Evolutionary conservation across 2,113 vertebrate species (phyloP), one percentile per base, ranked within the genome.

Genomic region (Myocastor coypus): DNA sequence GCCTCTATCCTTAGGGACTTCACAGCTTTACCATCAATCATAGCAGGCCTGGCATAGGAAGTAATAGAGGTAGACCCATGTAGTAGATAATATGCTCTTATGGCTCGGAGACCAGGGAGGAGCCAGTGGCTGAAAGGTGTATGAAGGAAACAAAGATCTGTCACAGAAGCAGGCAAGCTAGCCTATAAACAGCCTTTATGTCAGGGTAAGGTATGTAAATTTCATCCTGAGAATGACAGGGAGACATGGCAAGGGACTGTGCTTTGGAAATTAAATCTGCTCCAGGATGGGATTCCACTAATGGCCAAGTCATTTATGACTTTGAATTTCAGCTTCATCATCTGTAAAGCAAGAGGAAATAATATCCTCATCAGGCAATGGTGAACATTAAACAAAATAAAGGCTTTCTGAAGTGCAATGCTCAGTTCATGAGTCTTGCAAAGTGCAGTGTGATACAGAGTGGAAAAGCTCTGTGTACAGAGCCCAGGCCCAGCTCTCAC

Each of bases 201-300:
- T 24, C 92, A 87, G 75, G 73, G 22, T 81, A 59, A 78, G 50
- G 13, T 26, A 24, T 5, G 2, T 32, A 19, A 30, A 64, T 78
- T 83, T 80, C 83, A 83, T 40, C 46, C 55, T 32, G 24, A 93
- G 34, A 55, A 40, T 8, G 42, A 57, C n/a, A 64, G 77, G 68
- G n/a, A 75, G 42, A 40, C 8, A 11, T n/a, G 34, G 57, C 63
- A 75, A 61, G 73, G 5, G 28, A 63, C 40, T 96, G 37, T 68
- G 26, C 42, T 84, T 95, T 55, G 57, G 88, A 89, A 92, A 94
- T 34, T 13, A n/a, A 78, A 66, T 42, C 19, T 86, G 83, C 66
- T 85, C 91, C 50, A 91, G 80, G 83, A 92, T 85, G 86, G 10
- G 40, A 5, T 59, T 80, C 13, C 10, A 52, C 42, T 71, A 30